phyloP scores from a whole-genome alignment of 1,140 invertebrate species.

The Bombus soroeensis region DNA sequence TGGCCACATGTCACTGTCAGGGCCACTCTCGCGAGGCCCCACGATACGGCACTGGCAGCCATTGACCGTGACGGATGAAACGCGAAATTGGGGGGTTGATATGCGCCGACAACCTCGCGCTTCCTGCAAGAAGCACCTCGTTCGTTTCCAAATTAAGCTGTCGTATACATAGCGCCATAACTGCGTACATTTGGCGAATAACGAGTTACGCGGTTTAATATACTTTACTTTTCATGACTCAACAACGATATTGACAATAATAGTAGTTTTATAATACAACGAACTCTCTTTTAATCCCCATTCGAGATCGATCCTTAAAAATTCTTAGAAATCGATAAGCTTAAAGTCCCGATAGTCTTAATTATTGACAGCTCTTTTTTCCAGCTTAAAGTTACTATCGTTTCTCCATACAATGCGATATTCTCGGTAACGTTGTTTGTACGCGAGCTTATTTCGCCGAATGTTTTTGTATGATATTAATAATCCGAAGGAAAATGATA shows the following conservation, averaged over 20 bases:
- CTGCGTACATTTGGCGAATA: too few relatives aligned
- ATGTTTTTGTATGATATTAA: neutral
- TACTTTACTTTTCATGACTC: neutral
- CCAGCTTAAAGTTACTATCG: too few relatives aligned
- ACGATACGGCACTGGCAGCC: slow-evolving; percentile 63
- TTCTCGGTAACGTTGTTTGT: too few relatives aligned
- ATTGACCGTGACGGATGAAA: slow-evolving; percentile 64
- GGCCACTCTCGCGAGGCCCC: slow-evolving; percentile 55
- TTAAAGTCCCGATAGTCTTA: neutral
- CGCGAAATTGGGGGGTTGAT: slow-evolving; percentile 55
- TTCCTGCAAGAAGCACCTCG: neutral
- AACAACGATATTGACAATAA: neutral
- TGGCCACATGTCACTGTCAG: slow-evolving; percentile 66
- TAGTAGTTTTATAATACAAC: neutral
- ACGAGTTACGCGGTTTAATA: too few relatives aligned
- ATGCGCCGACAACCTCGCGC: slow-evolving; percentile 45
- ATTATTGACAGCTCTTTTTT: neutral
- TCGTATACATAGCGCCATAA: neutral
- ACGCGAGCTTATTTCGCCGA: neutral
- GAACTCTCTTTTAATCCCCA: neutral
- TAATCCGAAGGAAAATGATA: neutral
- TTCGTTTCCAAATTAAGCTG: slow-evolving; percentile 19
- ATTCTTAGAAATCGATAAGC: too few relatives aligned
- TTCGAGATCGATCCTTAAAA: neutral
- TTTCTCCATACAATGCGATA: too few relatives aligned